A percentile compares a stretch with the other conserved stretches of the same genome.
Conservation (phyloP, 2,797 vertebrate genomes). For the Clarias platycephalus region DNA sequence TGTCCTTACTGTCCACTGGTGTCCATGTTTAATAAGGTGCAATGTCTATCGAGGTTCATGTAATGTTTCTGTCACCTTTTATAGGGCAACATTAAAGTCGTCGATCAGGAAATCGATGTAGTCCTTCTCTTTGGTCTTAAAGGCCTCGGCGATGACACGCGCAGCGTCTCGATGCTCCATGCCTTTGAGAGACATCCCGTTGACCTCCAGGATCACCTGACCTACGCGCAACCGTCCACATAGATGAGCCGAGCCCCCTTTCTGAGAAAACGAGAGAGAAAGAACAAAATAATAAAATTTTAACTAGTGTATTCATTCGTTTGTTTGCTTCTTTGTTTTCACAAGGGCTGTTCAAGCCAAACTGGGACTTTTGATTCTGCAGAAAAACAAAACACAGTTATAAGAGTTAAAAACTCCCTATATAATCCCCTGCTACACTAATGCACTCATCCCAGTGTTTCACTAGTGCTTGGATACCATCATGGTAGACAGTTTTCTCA, state of each 20-base stretch:
- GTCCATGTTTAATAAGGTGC: conserved; percentile 44
- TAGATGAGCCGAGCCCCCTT: conserved; percentile 86
- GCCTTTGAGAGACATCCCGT: conserved; percentile 82
- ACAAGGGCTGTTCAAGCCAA: no score
- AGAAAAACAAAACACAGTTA: no score
- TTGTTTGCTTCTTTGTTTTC: no score
- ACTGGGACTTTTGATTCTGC: no score
- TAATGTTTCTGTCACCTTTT: conserved; percentile 45
- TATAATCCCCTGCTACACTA: no score
- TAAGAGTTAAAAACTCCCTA: no score
- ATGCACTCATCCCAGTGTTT: no score
- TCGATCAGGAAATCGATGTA: conserved; percentile 88
- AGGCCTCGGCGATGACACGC: conserved; percentile 89
- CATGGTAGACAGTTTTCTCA: no score
- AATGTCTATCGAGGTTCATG: conserved; percentile 6
- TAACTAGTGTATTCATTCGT: neutral
- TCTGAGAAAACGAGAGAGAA: conserved; percentile 66
- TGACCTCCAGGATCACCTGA: conserved; percentile 92
- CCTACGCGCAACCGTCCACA: conserved; percentile 88
- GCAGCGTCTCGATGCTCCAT: conserved; percentile 88
- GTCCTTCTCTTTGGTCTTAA: conserved; percentile 90
- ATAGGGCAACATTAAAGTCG: conserved; percentile 82
- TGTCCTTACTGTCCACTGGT: conserved; percentile 1
- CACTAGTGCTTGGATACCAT: no score
- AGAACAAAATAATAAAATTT: neutral